phyloP scores from a whole-genome alignment of 2,797 vertebrate species.

The Danio choprae region DNA sequence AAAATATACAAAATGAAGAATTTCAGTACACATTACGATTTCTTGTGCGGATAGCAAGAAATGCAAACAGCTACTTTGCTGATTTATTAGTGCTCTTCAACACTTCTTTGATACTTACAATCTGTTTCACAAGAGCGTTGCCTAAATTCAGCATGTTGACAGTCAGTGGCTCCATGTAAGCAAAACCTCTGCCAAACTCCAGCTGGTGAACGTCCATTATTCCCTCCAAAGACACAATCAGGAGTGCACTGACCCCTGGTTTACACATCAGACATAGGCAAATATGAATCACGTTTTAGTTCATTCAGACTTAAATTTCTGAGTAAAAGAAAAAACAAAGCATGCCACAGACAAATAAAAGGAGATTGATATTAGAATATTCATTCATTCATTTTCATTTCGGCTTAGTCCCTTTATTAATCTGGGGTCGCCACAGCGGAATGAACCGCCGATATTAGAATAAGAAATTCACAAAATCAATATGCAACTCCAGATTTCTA shows the following conservation, averaged over 20 bases:
- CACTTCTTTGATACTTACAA: conserved; percentile 78
- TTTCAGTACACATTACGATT: background rate
- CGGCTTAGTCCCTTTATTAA: too few relatives aligned
- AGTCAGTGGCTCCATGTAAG: conserved; percentile 79
- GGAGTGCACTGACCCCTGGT: conserved; percentile 82
- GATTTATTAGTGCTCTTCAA: background rate
- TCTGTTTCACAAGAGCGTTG: conserved; percentile 77
- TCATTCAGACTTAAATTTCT: background rate
- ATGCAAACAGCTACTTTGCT: background rate
- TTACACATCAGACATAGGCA: conserved; percentile 15
- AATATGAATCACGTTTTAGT: background rate
- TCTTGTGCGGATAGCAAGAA: background rate
- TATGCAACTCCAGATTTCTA: background rate
- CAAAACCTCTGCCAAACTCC: conserved; percentile 89
- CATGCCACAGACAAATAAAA: background rate
- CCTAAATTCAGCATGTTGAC: conserved; percentile 80
- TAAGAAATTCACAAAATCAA: too few relatives aligned
- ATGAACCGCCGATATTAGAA: too few relatives aligned
- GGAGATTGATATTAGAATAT: too few relatives aligned
- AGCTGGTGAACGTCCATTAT: conserved; percentile 80
- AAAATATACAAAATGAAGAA: background rate
- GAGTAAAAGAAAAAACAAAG: background rate
- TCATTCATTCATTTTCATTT: too few relatives aligned
- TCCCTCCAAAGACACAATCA: conserved; percentile 83
- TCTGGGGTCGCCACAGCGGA: too few relatives aligned